Conservation (phyloP, 2,888 invertebrate genomes). For the Cremastobaeus sp. region DNA sequence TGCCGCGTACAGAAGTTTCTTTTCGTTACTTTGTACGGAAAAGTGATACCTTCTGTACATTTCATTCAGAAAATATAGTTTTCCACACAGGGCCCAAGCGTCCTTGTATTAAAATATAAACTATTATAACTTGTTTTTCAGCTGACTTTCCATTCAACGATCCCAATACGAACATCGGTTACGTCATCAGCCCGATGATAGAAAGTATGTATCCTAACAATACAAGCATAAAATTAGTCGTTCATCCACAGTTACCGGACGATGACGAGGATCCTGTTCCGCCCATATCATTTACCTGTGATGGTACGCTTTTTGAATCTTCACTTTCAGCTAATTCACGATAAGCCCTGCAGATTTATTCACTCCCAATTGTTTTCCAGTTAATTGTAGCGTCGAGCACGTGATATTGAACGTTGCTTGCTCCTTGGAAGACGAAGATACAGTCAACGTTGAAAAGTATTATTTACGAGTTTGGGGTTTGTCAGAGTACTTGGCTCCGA, state of each 20-base stretch:
- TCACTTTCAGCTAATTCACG: no score
- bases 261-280: constrained; percentile 81
- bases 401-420: constrained; percentile 91
- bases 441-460: constrained; percentile 82
- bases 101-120: no score
- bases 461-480: constrained; percentile 89
- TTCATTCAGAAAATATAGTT: no score
- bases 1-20: no score
- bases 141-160: constrained; percentile 88
- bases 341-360: no score
- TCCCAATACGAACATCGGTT: constrained; percentile 89
- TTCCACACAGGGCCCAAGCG: no score
- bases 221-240: constrained; percentile 93
- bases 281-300: constrained; percentile 94
- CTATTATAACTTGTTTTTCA: constrained; percentile 68
- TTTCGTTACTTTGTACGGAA: no score
- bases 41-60: no score
- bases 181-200: constrained; percentile 92
- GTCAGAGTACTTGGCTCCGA: constrained; percentile 91
- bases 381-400: constrained; percentile 91
- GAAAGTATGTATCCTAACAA: constrained; percentile 87
- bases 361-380: constrained; percentile 82
- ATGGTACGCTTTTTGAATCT: no score
- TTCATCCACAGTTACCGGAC: constrained; percentile 82
- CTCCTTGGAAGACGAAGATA: constrained; percentile 86